A percentile compares a stretch with the other conserved stretches of the same genome.
Conservation (phyloP, 2,888 invertebrate genomes). For the Eucriotettix oculatus region DNA sequence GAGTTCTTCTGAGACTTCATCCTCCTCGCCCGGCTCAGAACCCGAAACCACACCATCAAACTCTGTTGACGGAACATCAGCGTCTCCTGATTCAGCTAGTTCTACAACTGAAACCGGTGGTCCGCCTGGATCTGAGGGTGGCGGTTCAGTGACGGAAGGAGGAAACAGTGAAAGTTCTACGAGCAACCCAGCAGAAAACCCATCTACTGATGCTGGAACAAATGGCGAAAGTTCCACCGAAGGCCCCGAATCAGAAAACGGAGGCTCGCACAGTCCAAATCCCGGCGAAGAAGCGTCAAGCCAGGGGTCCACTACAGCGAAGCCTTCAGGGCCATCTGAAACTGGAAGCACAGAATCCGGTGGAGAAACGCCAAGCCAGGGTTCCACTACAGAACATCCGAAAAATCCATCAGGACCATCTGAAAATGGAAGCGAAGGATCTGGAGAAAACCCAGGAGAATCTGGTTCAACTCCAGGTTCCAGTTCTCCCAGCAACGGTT, state of each 20-base stretch:
- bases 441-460: not conserved
- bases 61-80: not conserved
- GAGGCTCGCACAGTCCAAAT: not conserved
- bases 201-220: not conserved
- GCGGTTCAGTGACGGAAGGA: not conserved
- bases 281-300: not conserved
- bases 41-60: not conserved
- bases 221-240: not conserved
- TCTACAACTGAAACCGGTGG: not conserved
- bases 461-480: not conserved
- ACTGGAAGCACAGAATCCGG: not conserved
- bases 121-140: not conserved
- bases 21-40: not conserved
- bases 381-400: not conserved
- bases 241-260: not conserved
- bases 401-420: not conserved
- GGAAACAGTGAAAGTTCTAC: not conserved
- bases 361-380: not conserved
- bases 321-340: not conserved
- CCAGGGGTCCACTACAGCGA: not conserved
- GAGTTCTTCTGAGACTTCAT: not conserved
- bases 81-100: not conserved
- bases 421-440: not conserved
- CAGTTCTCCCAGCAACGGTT: not conserved
- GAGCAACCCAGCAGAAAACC: not conserved